Percentiles rank a stretch among this genome's conserved stretches.
Evolutionary conservation across 2,797 vertebrate genomes (phyloP).

Genomic region (Florisuga fusca): DNA sequence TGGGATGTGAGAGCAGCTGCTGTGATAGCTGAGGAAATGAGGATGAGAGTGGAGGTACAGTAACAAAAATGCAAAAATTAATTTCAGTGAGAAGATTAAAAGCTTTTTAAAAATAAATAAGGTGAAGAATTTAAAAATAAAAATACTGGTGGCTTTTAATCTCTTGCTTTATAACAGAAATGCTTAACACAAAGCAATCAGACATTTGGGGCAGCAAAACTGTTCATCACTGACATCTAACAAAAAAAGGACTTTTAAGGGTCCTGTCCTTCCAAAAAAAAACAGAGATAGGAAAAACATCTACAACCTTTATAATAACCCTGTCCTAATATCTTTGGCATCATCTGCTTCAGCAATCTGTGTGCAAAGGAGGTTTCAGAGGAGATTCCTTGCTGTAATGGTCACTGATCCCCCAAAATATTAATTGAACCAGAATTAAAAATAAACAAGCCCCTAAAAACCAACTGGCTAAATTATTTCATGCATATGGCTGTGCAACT

Average conservation of each 20-base stretch:
- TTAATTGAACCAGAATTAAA: not conserved
- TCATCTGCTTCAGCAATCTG: not conserved
- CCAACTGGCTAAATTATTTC: not conserved
- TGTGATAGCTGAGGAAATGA: not conserved
- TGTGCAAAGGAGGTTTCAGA: not conserved
- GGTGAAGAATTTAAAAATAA: not conserved
- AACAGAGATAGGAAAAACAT: not conserved
- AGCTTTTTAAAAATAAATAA: not conserved
- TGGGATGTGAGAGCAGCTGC: not conserved
- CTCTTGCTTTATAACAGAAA: not conserved
- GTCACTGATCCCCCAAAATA: not conserved
- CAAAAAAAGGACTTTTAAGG: not conserved
- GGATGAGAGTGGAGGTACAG: not conserved
- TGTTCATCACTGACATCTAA: not conserved
- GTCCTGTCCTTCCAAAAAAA: not conserved
- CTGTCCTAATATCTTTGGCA: not conserved
- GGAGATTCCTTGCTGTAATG: not conserved
- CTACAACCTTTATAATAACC: not conserved
- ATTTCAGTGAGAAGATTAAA: not conserved
- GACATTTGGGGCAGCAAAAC: not conserved
- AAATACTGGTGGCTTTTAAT: not conserved
- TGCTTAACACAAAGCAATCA: not conserved
- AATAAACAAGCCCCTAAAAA: not conserved
- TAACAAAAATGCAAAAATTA: not conserved
- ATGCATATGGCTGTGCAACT: not conserved